Evolutionary conservation across 2,797 vertebrate species (phyloP).

Genomic region (Babyrousa celebensis): DNA sequence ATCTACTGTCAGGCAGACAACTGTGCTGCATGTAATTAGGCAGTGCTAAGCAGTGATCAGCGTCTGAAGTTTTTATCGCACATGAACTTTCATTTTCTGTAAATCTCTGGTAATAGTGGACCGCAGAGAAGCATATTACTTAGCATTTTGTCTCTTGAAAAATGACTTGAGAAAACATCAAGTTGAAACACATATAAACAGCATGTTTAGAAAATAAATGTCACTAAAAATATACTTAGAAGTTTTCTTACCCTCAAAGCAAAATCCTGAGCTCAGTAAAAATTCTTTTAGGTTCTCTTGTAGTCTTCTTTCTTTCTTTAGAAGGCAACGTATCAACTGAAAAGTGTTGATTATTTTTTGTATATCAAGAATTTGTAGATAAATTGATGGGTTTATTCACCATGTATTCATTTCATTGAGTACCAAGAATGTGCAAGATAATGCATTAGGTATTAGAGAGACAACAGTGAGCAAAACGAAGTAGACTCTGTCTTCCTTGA

Average conservation of each 20-base stretch:
- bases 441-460: neutral
- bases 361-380: conserved; percentile 51
- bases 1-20: conserved; percentile 54
- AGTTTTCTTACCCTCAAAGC: conserved; percentile 36
- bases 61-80: conserved; percentile 61
- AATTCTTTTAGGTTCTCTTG: conserved; percentile 31
- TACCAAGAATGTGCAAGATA: neutral
- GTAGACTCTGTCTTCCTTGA: neutral
- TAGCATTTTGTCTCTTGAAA: conserved; percentile 36
- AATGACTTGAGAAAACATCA: neutral
- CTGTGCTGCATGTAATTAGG: conserved; percentile 48
- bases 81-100: conserved; percentile 66
- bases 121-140: conserved; percentile 21
- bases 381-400: neutral
- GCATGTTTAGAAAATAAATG: conserved; percentile 40
- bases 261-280: conserved; percentile 57
- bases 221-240: conserved; percentile 21
- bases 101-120: neutral
- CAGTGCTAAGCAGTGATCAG: conserved; percentile 46
- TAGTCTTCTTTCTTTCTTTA: conserved; percentile 39
- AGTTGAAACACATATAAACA: conserved; percentile 1
- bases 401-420: neutral
- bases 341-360: neutral
- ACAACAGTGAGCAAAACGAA: neutral
- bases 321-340: neutral